phyloP scores from a whole-genome alignment of 2,113 vertebrate genomes.

The Pycnonotus jocosus region DNA sequence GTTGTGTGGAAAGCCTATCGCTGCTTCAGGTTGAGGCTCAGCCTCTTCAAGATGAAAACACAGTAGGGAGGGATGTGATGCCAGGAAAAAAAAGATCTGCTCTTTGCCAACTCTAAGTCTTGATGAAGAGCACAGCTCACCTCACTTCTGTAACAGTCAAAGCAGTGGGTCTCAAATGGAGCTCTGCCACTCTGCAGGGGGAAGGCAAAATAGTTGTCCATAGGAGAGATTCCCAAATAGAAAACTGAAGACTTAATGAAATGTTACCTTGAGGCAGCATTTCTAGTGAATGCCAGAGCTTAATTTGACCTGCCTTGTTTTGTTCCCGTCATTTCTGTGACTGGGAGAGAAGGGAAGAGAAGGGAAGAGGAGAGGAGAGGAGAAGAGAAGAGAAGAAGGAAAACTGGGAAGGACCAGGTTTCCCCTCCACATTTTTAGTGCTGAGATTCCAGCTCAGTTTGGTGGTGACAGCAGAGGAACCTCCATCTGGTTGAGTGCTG shows the following conservation, averaged over 20 bases:
- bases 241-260: neutral
- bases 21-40: neutral
- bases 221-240: neutral
- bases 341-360: neutral
- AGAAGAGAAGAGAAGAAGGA: neutral
- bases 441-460: neutral
- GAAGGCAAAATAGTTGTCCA: neutral
- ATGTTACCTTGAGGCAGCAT: neutral
- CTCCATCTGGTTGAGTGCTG: neutral
- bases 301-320: neutral
- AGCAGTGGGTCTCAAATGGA: neutral
- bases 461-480: neutral
- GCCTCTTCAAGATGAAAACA: neutral
- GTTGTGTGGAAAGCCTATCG: neutral
- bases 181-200: neutral
- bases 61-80: neutral
- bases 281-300: neutral
- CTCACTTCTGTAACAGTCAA: neutral
- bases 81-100: neutral
- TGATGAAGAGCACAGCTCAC: neutral
- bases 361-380: too few species aligned
- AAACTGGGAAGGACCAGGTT: neutral
- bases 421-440: neutral
- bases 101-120: neutral
- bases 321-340: neutral